Evolutionary conservation across 2,888 invertebrate species (phyloP).

Genomic region (Flabesymbios commensalis): DNA sequence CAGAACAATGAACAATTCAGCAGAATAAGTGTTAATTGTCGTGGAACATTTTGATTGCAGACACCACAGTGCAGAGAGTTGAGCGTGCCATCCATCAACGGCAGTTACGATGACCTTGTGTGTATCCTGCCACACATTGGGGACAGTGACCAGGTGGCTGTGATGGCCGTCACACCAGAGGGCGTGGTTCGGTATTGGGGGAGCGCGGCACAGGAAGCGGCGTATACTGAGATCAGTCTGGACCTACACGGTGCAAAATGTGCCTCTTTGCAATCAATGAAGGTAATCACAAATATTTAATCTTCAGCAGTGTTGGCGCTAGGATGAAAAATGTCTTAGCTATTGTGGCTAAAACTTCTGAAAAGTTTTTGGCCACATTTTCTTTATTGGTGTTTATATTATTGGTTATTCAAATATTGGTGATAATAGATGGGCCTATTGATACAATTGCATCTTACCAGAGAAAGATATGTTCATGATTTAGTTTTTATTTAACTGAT

Average conservation of each 20-base stretch:
- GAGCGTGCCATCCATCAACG: constrained; percentile 86
- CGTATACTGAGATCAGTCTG: constrained; percentile 80
- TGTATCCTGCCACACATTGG: constrained; percentile 78
- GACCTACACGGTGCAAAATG: constrained; percentile 73
- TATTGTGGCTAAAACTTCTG: too few relatives aligned
- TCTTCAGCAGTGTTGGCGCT: too few relatives aligned
- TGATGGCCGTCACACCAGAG: constrained; percentile 87
- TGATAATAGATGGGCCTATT: too few relatives aligned
- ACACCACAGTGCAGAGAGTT: constrained; percentile 78
- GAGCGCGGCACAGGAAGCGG: constrained; percentile 83
- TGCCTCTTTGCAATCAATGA: constrained; percentile 55
- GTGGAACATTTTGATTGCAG: constrained; percentile 17
- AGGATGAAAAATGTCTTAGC: too few relatives aligned
- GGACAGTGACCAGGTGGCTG: constrained; percentile 45
- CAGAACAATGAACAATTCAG: not conserved
- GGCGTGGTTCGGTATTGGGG: constrained; percentile 93
- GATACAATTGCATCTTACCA: too few relatives aligned
- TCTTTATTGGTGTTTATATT: too few relatives aligned
- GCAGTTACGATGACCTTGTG: constrained; percentile 71
- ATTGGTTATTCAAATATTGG: too few relatives aligned
- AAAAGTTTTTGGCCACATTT: too few relatives aligned
- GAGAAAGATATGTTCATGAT: too few relatives aligned
- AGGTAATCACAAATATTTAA: constrained; percentile 34
- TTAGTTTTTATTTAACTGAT: too few relatives aligned
- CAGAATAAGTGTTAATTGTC: not conserved